Percentiles rank a stretch among this genome's conserved stretches.
Evolutionary conservation across 2,888 invertebrate genomes (phyloP).

Genomic region (Epiblema foenella): DNA sequence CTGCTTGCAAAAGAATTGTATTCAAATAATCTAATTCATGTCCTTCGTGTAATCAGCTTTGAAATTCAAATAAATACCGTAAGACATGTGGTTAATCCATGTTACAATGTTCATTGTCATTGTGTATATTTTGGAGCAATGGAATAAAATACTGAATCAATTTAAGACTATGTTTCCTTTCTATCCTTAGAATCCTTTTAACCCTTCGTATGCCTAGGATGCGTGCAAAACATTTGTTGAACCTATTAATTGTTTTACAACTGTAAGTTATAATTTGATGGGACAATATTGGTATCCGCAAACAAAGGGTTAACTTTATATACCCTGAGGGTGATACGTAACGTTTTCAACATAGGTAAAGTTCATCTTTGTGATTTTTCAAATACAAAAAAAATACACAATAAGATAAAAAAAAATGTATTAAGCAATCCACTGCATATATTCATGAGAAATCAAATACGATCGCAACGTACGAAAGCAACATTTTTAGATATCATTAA

Average conservation of each 20-base stretch:
- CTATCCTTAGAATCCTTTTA: not conserved
- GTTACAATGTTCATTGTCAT: slow-evolving; percentile 76
- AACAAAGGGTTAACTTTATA: no score
- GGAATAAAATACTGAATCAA: slow-evolving; percentile 83
- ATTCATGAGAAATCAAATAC: slow-evolving; percentile 20
- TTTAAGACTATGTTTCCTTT: slow-evolving; percentile 57
- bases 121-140: slow-evolving; percentile 85
- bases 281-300: no score
- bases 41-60: slow-evolving; percentile 82
- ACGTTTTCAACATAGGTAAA: no score
- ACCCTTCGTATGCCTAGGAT: no score
- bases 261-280: no score
- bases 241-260: no score
- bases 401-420: slow-evolving; percentile 29
- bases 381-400: slow-evolving; percentile 8
- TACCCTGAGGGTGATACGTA: no score
- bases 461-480: slow-evolving; percentile 27
- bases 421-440: slow-evolving; percentile 39
- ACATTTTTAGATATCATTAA: slow-evolving; percentile 22
- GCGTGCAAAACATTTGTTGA: no score
- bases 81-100: slow-evolving; percentile 77
- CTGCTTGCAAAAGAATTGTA: slow-evolving; percentile 71
- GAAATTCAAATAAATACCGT: slow-evolving; percentile 76
- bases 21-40: slow-evolving; percentile 75
- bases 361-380: no score